A percentile compares a stretch with the other conserved stretches of the same genome.
Evolutionary conservation across 1,140 invertebrate species (phyloP).

Genomic region (Delia radicum): DNA sequence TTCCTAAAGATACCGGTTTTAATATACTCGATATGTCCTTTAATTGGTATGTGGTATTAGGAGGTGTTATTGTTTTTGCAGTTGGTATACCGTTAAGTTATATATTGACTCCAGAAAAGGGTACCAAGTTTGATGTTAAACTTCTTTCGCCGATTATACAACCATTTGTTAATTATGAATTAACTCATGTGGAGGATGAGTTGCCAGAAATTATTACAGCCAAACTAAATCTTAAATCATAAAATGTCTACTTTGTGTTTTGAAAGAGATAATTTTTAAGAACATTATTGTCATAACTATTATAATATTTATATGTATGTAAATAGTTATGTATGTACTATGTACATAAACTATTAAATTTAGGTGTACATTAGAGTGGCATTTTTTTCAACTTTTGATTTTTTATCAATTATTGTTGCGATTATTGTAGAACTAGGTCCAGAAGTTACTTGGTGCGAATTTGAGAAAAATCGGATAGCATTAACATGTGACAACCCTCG

Average conservation of each 20-base stretch:
- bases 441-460: no score
- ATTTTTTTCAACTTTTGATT: no score
- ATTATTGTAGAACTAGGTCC: no score
- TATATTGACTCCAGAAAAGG: constrained; percentile 42
- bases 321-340: background rate
- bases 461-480: no score
- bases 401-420: no score
- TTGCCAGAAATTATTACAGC: constrained; percentile 27
- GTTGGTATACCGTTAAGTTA: constrained; percentile 59
- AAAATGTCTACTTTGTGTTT: background rate
- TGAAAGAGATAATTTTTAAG: background rate
- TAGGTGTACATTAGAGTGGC: no score
- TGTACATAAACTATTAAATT: background rate
- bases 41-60: constrained; percentile 64
- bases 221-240: background rate
- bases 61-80: constrained; percentile 62
- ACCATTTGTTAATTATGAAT: constrained; percentile 37
- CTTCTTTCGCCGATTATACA: constrained; percentile 53
- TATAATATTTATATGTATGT: background rate
- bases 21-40: constrained; percentile 62
- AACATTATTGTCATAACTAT: no score
- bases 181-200: constrained; percentile 35
- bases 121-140: constrained; percentile 47
- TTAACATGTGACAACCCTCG: no score
- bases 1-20: constrained; percentile 38